A percentile compares a stretch with the other conserved stretches of the same genome.
Conservation (phyloP, 2,797 vertebrate species). For the Schizopygopsis pylzovi region DNA sequence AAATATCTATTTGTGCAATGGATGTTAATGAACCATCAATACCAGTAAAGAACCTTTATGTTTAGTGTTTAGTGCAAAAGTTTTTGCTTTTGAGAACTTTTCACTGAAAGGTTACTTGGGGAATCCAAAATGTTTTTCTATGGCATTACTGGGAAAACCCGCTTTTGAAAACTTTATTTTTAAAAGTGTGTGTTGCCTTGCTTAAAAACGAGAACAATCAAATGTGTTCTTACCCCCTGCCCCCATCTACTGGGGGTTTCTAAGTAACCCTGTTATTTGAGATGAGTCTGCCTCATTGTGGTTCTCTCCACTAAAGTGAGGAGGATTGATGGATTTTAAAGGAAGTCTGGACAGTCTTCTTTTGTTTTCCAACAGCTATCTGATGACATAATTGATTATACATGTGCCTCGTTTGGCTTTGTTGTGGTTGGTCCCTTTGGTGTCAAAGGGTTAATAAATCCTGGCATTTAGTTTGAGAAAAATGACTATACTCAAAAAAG, state of each 20-base stretch:
- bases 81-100: not conserved
- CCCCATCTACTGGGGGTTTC: slow-evolving; percentile 41
- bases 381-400: slow-evolving; percentile 56
- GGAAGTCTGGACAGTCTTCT: slow-evolving; percentile 53
- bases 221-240: not conserved
- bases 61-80: not conserved
- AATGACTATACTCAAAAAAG: slow-evolving; percentile 16
- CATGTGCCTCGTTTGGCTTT: slow-evolving; percentile 47
- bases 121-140: not conserved
- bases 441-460: slow-evolving; percentile 28
- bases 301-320: slow-evolving; percentile 44
- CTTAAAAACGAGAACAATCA: slow-evolving; percentile 10
- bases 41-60: not conserved
- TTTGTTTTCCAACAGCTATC: slow-evolving; percentile 50
- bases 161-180: not conserved
- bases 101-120: not conserved
- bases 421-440: slow-evolving; percentile 52
- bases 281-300: slow-evolving; percentile 50
- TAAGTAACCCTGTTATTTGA: slow-evolving; percentile 57
- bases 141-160: not conserved
- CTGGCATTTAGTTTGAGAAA: slow-evolving; percentile 13
- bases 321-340: slow-evolving; percentile 34
- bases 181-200: not conserved
- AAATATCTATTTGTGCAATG: not conserved
- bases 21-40: not conserved